phyloP scores from a whole-genome alignment of 2,113 vertebrate genomes.

The Arothron firmamentum region DNA sequence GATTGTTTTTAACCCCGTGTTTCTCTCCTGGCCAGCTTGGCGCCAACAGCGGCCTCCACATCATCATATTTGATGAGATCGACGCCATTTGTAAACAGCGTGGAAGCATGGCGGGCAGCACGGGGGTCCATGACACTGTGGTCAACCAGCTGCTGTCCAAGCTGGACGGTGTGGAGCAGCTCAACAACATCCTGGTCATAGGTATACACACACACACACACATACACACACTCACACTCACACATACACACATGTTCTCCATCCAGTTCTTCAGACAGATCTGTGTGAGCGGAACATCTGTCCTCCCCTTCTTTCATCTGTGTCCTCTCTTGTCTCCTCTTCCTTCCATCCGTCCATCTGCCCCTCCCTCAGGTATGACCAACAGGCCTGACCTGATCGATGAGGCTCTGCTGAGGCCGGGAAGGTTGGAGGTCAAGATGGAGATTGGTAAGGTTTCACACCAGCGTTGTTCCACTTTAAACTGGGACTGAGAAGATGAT shows the following conservation, averaged over 20 bases:
- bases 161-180: slow-evolving; percentile 95
- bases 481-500: neutral
- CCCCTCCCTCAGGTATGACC: slow-evolving; percentile 85
- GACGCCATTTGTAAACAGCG: slow-evolving; percentile 98
- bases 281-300: slow-evolving; percentile 1
- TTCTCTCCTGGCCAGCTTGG: slow-evolving; percentile 77
- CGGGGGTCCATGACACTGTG: slow-evolving; percentile 92
- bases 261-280: too few relatives aligned
- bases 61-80: slow-evolving; percentile 98
- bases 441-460: slow-evolving; percentile 84
- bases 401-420: slow-evolving; percentile 91
- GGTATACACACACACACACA: slow-evolving; percentile 64
- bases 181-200: slow-evolving; percentile 98
- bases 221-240: neutral
- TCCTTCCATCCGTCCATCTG: slow-evolving; percentile 21
- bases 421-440: slow-evolving; percentile 96
- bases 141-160: slow-evolving; percentile 97
- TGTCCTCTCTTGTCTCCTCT: slow-evolving; percentile 4
- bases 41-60: slow-evolving; percentile 94
- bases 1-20: neutral
- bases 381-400: slow-evolving; percentile 97
- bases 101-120: slow-evolving; percentile 96
- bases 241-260: neutral
- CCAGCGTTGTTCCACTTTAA: too few relatives aligned
- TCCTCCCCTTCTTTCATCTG: neutral